These are phyloP conservation scores for Oedothorax gibbosus DNA, from an alignment of 1,140 invertebrate genomes.

Conservation along the genomic window DNA sequence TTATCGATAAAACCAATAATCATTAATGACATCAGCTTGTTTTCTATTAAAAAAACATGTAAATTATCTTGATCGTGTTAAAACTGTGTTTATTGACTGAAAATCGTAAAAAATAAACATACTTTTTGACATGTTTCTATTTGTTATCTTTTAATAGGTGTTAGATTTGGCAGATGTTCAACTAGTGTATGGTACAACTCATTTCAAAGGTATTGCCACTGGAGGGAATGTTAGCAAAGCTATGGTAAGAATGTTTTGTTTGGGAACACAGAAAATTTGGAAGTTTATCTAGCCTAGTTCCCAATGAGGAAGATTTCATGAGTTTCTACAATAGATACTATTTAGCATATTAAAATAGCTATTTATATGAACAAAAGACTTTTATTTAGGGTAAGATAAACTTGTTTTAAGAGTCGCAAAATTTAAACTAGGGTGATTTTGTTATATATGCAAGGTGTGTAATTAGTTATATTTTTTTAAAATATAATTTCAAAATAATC, in stretches of 20 bases:
- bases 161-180: slow-evolving; percentile 85
- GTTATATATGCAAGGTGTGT: no score
- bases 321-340: no score
- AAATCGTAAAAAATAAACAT: not conserved
- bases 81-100: not conserved
- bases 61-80: not conserved
- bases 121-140: not conserved
- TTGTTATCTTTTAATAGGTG: slow-evolving; percentile 73
- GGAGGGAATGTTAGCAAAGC: slow-evolving; percentile 82
- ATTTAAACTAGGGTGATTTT: no score
- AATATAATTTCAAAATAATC: no score
- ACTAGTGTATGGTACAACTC: slow-evolving; percentile 88
- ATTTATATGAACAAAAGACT: no score
- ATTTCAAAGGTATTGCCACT: slow-evolving; percentile 87
- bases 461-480: no score
- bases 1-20: no score
- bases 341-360: no score
- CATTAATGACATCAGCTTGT: not conserved
- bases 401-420: no score
- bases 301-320: no score
- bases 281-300: not conserved
- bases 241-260: slow-evolving; percentile 69
- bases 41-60: not conserved
- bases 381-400: no score
- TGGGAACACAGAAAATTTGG: not conserved